Evolutionary conservation across 2,113 vertebrate species (phyloP).

Genomic region (Galeopterus variegatus): DNA sequence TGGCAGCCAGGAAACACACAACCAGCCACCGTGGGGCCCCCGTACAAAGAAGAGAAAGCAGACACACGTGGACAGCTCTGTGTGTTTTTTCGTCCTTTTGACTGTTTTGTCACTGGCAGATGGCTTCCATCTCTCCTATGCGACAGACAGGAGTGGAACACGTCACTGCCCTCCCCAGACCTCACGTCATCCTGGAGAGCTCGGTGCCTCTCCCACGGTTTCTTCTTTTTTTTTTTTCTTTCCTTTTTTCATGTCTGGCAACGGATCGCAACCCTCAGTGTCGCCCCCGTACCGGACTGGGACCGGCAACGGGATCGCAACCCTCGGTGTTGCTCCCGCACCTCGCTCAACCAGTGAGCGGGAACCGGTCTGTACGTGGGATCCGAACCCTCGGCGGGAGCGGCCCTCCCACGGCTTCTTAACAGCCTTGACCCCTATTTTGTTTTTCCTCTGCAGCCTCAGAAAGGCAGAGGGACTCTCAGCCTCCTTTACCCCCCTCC

Average conservation of each 20-base stretch:
- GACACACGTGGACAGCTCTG: background rate
- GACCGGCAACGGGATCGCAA: too few species aligned
- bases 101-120: background rate
- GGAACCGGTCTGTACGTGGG: too few species aligned
- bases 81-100: background rate
- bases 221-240: too few species aligned
- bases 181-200: background rate
- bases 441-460: background rate
- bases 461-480: background rate
- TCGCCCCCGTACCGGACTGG: too few species aligned
- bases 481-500: background rate
- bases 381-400: too few species aligned
- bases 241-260: too few species aligned
- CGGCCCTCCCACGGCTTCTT: background rate
- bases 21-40: too few species aligned
- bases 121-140: background rate
- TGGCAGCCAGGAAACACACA: background rate
- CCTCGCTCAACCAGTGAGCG: too few species aligned
- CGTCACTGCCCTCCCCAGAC: too few species aligned
- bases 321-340: too few species aligned
- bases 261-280: too few species aligned
- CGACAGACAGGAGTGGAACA: background rate
- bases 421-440: background rate
- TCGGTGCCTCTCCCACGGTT: background rate
- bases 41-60: background rate